Conservation (phyloP, 2,113 vertebrate species). For the Labeo rohita region DNA sequence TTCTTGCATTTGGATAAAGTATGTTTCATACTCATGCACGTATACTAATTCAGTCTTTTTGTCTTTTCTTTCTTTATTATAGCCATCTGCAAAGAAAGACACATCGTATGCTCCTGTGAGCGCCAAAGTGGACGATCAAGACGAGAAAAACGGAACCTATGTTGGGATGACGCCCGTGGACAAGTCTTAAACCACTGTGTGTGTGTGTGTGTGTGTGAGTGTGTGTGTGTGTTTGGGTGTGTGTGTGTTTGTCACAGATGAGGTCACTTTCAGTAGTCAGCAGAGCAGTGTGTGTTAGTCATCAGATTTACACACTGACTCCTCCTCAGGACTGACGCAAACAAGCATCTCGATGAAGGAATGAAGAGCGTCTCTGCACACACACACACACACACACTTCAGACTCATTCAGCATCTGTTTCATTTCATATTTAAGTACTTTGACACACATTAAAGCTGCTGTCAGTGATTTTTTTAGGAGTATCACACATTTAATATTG, state of each 20-base stretch:
- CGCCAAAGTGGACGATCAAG: slow-evolving; percentile 69
- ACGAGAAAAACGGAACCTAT: slow-evolving; percentile 70
- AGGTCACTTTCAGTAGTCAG: not conserved
- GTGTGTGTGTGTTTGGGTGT: not conserved
- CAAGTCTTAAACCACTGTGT: slow-evolving; percentile 58
- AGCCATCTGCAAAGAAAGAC: slow-evolving; percentile 68
- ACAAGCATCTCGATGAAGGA: not conserved
- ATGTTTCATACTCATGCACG: not conserved
- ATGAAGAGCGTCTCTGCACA: not conserved
- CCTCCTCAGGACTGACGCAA: slow-evolving; percentile 25
- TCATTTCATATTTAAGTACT: not conserved
- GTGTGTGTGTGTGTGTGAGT: not conserved
- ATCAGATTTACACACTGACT: not conserved
- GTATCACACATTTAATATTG: not conserved
- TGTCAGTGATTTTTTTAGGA: not conserved
- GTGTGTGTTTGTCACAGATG: not conserved
- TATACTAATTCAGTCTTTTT: not conserved
- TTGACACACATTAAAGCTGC: not conserved
- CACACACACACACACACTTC: slow-evolving; percentile 5
- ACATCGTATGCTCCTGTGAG: slow-evolving; percentile 70
- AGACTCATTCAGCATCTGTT: not conserved
- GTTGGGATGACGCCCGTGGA: slow-evolving; percentile 67
- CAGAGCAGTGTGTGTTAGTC: not conserved
- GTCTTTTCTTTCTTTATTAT: slow-evolving; percentile 23
- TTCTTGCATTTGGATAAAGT: not conserved